Evolutionary conservation across 2,888 invertebrate genomes (phyloP), one percentile per base, ranked within the genome.

Genomic region (Boloria selene): DNA sequence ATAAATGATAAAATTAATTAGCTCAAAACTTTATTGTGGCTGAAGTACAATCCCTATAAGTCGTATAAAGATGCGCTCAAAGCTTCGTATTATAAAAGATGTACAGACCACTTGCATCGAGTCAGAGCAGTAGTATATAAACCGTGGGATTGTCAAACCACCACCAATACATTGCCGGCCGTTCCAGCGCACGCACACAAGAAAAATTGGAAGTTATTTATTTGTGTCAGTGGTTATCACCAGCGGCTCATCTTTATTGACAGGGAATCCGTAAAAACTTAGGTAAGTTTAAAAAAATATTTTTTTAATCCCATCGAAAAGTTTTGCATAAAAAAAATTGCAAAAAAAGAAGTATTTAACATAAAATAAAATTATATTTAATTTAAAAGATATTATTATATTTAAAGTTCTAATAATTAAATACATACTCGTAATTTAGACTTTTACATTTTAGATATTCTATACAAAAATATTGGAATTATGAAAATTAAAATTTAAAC

Each of bases 121-220:
- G 64, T 76, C 79, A 79, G 83, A 22, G 76, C 82, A 82, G 80
- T 79, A 80, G 79, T 91, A 91, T 91, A 91, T 86, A 91, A 89
- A 80, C 82, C 77, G 78, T 77, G 75, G 77, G 81, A 78, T 83
- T 86, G 86, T 86, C 87, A 85, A 75, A 77, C 82, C 76, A 78
- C 79, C 79, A 83, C 84, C 89, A 91, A 90, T 91, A 87, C 87
- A 86, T 88, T 83, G 87, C 86, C 82, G 84, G 79, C 87, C 79
- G 87, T 85, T 88, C 82, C 79, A 82, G 80, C 85, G 88, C 78
- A 79, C 87, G 83, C 86, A 88, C 85, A 85, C 80, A 56, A 73
- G 74, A 75, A 75, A 79, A 75, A 69, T 79, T 79, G 76, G 73
- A 80, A 77, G 67, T 75, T 65, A 78, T 77, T 83, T 83, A 72